Conservation (phyloP, 2,113 vertebrate species). For the Nycticorax nycticorax region DNA sequence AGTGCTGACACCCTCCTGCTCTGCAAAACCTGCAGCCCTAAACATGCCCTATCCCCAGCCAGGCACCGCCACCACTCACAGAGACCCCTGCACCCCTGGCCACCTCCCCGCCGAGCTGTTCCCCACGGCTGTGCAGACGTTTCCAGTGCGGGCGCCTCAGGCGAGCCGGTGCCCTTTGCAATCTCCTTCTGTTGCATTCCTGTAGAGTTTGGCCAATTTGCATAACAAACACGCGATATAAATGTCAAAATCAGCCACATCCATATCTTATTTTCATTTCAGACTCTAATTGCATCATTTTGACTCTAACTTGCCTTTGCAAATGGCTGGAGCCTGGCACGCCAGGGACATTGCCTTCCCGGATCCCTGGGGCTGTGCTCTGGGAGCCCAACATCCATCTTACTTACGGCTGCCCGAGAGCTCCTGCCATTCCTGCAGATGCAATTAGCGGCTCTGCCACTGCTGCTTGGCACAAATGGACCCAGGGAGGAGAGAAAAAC, state of each 20-base stretch:
- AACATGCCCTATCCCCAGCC: neutral
- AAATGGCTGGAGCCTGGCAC: neutral
- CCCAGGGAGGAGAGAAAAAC: neutral
- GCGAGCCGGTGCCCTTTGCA: neutral
- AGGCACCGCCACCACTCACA: fast-evolving
- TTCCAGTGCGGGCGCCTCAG: neutral
- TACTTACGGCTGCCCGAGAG: fast-evolving
- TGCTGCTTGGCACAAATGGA: neutral
- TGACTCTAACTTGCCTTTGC: neutral
- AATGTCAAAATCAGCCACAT: neutral
- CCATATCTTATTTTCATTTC: neutral
- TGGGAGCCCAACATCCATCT: neutral
- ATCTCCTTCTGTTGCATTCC: neutral
- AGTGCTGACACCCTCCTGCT: neutral
- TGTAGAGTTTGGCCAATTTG: neutral
- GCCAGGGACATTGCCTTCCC: fast-evolving
- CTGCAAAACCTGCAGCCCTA: neutral
- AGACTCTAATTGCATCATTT: neutral
- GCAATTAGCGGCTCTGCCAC: neutral
- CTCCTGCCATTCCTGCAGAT: neutral
- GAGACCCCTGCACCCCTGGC: fast-evolving
- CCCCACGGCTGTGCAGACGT: fast-evolving
- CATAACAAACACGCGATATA: neutral
- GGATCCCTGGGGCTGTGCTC: neutral
- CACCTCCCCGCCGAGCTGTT: neutral